Percentiles rank a stretch among this genome's conserved stretches.
Evolutionary conservation across 2,113 vertebrate species (phyloP).

Genomic region (Trematomus loennbergii): DNA sequence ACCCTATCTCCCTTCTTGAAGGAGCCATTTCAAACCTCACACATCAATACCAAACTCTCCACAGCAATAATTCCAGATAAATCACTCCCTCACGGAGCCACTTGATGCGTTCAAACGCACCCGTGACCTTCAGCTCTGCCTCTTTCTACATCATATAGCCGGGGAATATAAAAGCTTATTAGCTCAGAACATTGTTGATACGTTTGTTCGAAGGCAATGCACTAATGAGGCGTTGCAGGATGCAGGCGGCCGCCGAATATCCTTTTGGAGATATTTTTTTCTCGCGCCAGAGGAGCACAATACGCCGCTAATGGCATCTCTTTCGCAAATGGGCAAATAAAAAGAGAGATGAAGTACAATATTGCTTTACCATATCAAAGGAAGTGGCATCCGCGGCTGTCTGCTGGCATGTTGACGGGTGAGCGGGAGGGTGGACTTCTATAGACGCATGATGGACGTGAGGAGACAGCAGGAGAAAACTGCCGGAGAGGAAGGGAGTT

Average conservation of each 20-base stretch:
- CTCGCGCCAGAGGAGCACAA: constrained; percentile 61
- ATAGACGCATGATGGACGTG: constrained; percentile 38
- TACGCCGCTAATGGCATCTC: constrained; percentile 72
- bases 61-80: constrained; percentile 80
- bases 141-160: constrained; percentile 76
- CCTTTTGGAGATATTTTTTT: constrained; percentile 68
- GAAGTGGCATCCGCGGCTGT: constrained; percentile 56
- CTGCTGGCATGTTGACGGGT: constrained; percentile 58
- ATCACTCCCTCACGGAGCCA: constrained; percentile 73
- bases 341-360: constrained; percentile 68
- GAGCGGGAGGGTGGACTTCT: constrained; percentile 53
- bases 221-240: constrained; percentile 82
- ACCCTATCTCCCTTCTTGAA: constrained; percentile 67
- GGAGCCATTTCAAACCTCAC: constrained; percentile 75
- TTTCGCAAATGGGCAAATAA: constrained; percentile 73
- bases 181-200: constrained; percentile 81
- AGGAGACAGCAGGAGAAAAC: constrained; percentile 27
- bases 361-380: constrained; percentile 79
- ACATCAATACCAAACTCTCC: constrained; percentile 79
- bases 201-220: constrained; percentile 77
- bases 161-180: constrained; percentile 81
- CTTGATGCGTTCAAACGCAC: constrained; percentile 77
- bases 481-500: constrained; percentile 7
- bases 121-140: constrained; percentile 77
- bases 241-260: constrained; percentile 47